Evolutionary conservation across 2,113 vertebrate genomes (phyloP).

Genomic region (Australoheros scitulus): DNA sequence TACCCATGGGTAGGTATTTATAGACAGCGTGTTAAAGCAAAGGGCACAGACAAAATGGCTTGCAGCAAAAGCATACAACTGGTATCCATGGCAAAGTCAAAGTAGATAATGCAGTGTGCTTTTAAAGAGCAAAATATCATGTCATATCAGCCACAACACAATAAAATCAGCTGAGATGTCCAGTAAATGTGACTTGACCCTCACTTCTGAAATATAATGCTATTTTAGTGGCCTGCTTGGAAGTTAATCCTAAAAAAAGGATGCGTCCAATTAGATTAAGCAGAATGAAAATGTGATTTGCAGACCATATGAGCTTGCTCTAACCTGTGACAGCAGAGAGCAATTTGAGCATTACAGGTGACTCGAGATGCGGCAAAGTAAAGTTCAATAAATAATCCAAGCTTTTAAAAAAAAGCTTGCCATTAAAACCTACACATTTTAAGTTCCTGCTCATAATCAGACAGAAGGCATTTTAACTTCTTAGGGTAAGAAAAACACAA

Average conservation of each 20-base stretch:
- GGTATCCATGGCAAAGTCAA: slow-evolving; percentile 50
- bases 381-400: background rate
- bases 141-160: slow-evolving; percentile 46
- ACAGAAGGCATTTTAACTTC: background rate
- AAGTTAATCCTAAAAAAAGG: background rate
- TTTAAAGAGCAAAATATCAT: slow-evolving; percentile 63
- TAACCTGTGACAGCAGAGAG: slow-evolving; percentile 23
- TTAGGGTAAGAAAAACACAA: background rate
- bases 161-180: slow-evolving; percentile 52
- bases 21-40: slow-evolving; percentile 24
- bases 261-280: background rate
- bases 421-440: background rate
- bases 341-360: slow-evolving; percentile 8
- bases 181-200: slow-evolving; percentile 44
- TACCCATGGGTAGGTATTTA: slow-evolving; percentile 35
- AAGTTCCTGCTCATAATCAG: background rate
- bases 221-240: slow-evolving; percentile 6
- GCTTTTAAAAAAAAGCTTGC: background rate
- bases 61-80: slow-evolving; percentile 41
- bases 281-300: background rate
- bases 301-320: background rate
- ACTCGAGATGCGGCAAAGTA: background rate
- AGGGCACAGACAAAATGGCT: slow-evolving; percentile 41
- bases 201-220: slow-evolving; percentile 21
- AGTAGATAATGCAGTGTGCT: slow-evolving; percentile 27